Evolutionary conservation across 2,113 vertebrate species (phyloP).

Genomic region (Callopanchax toddi): DNA sequence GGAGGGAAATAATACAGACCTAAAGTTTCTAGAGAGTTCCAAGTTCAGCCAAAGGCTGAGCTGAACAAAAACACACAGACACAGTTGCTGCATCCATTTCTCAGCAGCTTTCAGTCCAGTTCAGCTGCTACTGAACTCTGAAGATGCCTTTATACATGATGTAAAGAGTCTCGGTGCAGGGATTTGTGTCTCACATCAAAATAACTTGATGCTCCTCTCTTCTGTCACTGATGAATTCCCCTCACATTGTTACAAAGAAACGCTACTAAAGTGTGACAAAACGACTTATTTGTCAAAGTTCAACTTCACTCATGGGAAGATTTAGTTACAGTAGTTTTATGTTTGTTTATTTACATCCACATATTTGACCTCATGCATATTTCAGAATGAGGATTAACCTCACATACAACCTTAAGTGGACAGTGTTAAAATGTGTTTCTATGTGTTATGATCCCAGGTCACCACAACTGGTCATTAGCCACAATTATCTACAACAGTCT

Average conservation of each 20-base stretch:
- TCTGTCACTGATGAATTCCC: not conserved
- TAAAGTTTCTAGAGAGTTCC: slow-evolving; percentile 23
- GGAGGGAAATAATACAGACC: not conserved
- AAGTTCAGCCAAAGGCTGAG: slow-evolving; percentile 17
- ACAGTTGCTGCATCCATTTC: not conserved
- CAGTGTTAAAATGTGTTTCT: too few species aligned
- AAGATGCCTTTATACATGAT: slow-evolving; percentile 2
- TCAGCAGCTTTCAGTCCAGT: not conserved
- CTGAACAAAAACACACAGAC: not conserved
- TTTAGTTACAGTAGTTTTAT: too few species aligned
- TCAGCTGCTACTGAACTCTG: not conserved
- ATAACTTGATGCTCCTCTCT: not conserved
- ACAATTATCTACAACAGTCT: too few species aligned
- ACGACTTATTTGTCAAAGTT: not conserved
- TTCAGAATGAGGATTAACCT: too few species aligned
- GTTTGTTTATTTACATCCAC: too few species aligned
- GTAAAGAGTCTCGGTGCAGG: not conserved
- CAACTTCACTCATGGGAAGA: too few species aligned
- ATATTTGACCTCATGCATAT: too few species aligned
- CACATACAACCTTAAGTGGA: too few species aligned
- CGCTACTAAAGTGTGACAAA: not conserved
- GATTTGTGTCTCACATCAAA: slow-evolving; percentile 13
- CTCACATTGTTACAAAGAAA: not conserved
- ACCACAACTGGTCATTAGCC: too few species aligned
- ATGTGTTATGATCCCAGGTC: too few species aligned